phyloP scores from a whole-genome alignment of 2,113 vertebrate genomes.

The Lepisosteus oculatus region DNA sequence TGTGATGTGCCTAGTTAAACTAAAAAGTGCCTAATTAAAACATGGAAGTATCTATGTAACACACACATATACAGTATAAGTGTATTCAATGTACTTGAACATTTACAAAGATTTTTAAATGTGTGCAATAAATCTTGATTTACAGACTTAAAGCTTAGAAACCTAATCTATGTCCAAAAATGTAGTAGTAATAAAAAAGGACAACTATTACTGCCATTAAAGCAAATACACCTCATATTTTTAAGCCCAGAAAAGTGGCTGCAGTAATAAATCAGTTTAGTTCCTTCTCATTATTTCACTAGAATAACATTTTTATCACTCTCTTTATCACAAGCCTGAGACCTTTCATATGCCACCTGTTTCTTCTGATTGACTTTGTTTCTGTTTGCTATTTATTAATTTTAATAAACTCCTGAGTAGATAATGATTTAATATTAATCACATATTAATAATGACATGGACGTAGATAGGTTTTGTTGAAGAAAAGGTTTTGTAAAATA shows the following conservation, averaged over 20 bases:
- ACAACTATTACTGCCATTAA: constrained; percentile 24
- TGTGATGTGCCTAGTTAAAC: no score
- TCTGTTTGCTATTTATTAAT: constrained; percentile 26
- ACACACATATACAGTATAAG: no score
- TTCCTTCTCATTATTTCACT: constrained; percentile 13
- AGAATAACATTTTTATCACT: constrained; percentile 18
- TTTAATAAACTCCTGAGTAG: constrained; percentile 38
- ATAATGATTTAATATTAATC: constrained; percentile 30
- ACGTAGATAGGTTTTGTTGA: constrained; percentile 52
- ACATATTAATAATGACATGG: constrained; percentile 39
- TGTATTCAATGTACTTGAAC: no score
- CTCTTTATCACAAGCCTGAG: background rate
- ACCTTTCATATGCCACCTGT: constrained; percentile 6
- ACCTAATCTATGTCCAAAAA: no score
- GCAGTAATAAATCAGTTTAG: constrained; percentile 28
- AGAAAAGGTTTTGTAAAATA: no score
- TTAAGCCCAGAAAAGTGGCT: constrained; percentile 15
- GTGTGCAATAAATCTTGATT: no score
- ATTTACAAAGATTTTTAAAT: no score
- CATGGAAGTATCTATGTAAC: no score
- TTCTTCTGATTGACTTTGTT: constrained; percentile 29
- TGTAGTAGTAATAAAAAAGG: constrained; percentile 4
- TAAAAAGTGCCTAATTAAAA: no score
- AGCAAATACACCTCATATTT: constrained; percentile 15
- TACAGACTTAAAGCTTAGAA: no score